Evolutionary conservation across 2,113 vertebrate genomes (phyloP).

Genomic region (Labeo catla): DNA sequence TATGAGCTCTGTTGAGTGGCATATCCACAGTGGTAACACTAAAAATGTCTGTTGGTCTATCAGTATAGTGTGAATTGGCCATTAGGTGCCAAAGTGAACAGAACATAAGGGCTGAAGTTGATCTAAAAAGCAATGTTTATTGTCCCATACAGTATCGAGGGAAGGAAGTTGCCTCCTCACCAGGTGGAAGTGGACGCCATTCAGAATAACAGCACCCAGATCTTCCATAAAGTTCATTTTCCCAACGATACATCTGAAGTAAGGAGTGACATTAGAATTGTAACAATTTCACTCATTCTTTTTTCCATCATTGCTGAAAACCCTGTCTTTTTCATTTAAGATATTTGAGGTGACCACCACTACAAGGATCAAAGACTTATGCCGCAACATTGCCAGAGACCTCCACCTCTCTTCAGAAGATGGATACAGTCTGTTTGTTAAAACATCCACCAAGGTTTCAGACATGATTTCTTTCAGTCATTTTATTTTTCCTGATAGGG

Average conservation of each 20-base stretch:
- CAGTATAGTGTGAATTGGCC: not conserved
- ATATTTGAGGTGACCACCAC: slow-evolving; percentile 82
- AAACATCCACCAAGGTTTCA: slow-evolving; percentile 86
- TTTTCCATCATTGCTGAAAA: not conserved
- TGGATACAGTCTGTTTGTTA: slow-evolving; percentile 91
- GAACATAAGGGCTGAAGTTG: not conserved
- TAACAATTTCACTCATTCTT: not conserved
- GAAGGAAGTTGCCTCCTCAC: slow-evolving; percentile 88
- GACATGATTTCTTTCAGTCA: not conserved
- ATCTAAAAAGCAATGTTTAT: slow-evolving; percentile 14
- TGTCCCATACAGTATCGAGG: slow-evolving; percentile 74
- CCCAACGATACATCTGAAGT: slow-evolving; percentile 85
- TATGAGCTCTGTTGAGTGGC: too few relatives aligned
- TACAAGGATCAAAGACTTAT: slow-evolving; percentile 80
- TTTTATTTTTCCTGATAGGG: not conserved
- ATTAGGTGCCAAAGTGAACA: not conserved
- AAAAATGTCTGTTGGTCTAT: too few relatives aligned
- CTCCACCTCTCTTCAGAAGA: slow-evolving; percentile 83
- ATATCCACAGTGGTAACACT: not conserved
- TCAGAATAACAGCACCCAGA: slow-evolving; percentile 83
- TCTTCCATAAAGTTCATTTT: slow-evolving; percentile 88
- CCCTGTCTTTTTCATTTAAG: slow-evolving; percentile 62
- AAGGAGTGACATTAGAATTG: slow-evolving; percentile 41
- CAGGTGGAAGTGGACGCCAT: slow-evolving; percentile 87
- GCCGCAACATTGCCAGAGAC: slow-evolving; percentile 71